Evolutionary conservation across 2,797 vertebrate genomes (phyloP), one percentile per base, ranked within the genome.

Genomic region (Pogonophryne albipinna): DNA sequence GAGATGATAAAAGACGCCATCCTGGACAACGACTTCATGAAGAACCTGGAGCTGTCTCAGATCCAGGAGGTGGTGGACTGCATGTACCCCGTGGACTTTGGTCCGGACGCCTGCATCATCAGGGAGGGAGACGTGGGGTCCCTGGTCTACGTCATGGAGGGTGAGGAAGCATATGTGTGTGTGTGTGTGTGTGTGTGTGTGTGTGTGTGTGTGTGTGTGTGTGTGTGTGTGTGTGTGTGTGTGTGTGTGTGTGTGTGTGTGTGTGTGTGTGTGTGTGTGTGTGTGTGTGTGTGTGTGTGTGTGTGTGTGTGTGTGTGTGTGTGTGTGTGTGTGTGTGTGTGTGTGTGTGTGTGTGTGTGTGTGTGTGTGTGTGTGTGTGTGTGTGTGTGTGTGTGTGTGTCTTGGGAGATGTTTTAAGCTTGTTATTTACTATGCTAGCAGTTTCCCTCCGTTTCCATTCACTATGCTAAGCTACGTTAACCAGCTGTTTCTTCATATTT

Each of bases 41-140:
- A 97, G 95, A 99, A 99, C 89, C 95, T 99, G 87, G 97, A 99
- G 85, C 89, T 97, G 87, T 98, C 97, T 3, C 98, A 99, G 94
- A 99, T 98, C 90, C 97, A 98, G 91, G 97, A 99, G 95, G 96
- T 99, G 46, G 98, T 99, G 93, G 98, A 99, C 95, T 98, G 97
- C 94, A 99, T 99, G 98, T 97, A 98, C 87, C 98, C 97, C 0
- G 97, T 98, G 92, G 97, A 98, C 80, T 98, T 98, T 79, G 97
- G 96, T 85, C 97, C 96, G 68, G 97, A 98, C 86, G 96, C 97
- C 81, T 98, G 97, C 91, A 99, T 99, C 94, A 99, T 99, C 91
- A 96, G 96, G 80, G 98, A 99, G 88, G 98, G 98, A 2, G 98
- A 99, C 4, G 97, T 98, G 77, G 98, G 97, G 3, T 99, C 97